phyloP scores from a whole-genome alignment of 2,113 vertebrate species.

The Maccullochella peelii region DNA sequence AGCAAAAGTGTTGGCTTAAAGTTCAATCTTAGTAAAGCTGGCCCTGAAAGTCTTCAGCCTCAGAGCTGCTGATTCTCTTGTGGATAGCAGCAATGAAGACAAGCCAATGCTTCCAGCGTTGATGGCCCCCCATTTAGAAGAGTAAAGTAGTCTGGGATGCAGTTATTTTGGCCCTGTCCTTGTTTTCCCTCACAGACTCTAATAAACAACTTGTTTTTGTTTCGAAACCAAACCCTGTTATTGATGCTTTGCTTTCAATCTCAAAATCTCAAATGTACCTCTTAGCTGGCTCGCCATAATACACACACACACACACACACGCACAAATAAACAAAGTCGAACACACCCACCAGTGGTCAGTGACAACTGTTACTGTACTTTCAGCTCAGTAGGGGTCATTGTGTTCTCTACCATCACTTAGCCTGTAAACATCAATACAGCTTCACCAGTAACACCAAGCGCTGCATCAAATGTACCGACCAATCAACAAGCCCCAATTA shows the following conservation, averaged over 20 bases:
- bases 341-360: neutral
- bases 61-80: conserved; percentile 5
- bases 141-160: conserved; percentile 20
- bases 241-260: conserved; percentile 35
- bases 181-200: neutral
- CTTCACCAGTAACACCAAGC: neutral
- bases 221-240: conserved; percentile 28
- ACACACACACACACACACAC: neutral
- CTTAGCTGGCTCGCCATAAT: neutral
- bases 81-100: neutral
- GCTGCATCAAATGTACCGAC: neutral
- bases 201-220: conserved; percentile 25
- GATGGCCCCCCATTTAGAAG: conserved; percentile 1
- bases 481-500: neutral
- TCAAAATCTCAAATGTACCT: conserved; percentile 14
- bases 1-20: neutral
- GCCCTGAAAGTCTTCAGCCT: neutral
- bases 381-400: neutral
- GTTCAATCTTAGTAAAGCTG: neutral
- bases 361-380: neutral
- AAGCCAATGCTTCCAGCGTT: neutral
- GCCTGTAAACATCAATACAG: conserved; percentile 1
- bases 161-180: neutral
- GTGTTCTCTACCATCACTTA: conserved; percentile 2
- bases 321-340: neutral